Percentiles rank a stretch among this genome's conserved stretches.
These are phyloP conservation scores for Leucophora obtusa DNA, from an alignment of 2,888 invertebrate genomes.

Conservation along the genomic window DNA sequence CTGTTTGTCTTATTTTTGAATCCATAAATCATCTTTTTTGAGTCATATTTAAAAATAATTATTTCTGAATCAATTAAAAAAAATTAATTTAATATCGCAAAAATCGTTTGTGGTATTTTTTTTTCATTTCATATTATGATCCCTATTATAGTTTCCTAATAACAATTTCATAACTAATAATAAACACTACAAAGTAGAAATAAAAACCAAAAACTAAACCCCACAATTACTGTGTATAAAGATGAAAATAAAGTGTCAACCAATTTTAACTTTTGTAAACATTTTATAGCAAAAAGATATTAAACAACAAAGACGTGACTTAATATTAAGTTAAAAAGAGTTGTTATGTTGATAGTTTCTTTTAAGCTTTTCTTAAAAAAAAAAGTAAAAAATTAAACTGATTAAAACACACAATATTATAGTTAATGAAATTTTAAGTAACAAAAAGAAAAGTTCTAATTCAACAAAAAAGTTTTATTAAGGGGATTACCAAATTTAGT, in stretches of 20 bases:
- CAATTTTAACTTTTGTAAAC: conserved; percentile 29
- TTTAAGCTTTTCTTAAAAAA: not conserved
- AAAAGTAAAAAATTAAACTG: conserved; percentile 5
- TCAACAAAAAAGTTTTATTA: not conserved
- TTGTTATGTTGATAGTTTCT: conserved; percentile 16
- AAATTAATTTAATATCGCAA: not conserved
- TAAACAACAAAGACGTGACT: conserved; percentile 50
- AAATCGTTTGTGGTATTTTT: not conserved
- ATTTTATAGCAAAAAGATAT: conserved; percentile 32
- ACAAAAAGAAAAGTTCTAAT: not conserved
- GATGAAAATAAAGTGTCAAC: conserved; percentile 16
- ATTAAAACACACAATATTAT: conserved; percentile 21
- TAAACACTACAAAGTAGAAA: not conserved
- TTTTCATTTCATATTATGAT: not conserved
- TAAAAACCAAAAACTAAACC: not conserved
- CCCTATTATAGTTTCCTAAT: not conserved
- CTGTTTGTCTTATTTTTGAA: too few relatives aligned
- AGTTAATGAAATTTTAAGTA: conserved; percentile 27
- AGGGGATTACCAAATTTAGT: too few relatives aligned
- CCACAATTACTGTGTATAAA: not conserved
- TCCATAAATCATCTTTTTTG: too few relatives aligned
- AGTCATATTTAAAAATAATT: too few relatives aligned
- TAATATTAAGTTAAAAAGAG: conserved; percentile 44
- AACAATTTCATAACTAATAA: not conserved
- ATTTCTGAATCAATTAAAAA: too few relatives aligned